Percentiles rank a stretch among this genome's conserved stretches.
phyloP scores from a whole-genome alignment of 2,113 vertebrate species.

The Hemicordylus capensis region DNA sequence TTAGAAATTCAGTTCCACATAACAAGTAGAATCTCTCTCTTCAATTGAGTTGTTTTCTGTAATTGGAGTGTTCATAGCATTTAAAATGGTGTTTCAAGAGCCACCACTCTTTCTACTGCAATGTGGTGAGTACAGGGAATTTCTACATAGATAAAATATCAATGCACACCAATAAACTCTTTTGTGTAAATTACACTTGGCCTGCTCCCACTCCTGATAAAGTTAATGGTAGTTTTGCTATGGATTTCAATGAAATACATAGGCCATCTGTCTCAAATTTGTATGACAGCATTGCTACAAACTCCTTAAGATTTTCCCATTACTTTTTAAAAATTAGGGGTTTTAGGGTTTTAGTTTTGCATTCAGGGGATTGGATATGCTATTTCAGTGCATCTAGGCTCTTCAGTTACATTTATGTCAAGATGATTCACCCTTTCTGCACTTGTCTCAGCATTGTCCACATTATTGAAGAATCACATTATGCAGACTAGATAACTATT shows the following conservation, averaged over 20 bases:
- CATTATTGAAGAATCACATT: neutral
- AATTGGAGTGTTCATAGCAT: constrained; percentile 18
- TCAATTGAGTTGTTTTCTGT: constrained; percentile 33
- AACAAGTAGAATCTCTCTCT: constrained; percentile 31
- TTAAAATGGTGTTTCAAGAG: constrained; percentile 5
- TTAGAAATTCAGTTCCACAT: constrained; percentile 34
- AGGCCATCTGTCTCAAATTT: neutral
- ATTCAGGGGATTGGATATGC: neutral
- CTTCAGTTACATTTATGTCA: constrained; percentile 8
- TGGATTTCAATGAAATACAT: constrained; percentile 14
- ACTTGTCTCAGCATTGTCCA: too few species aligned
- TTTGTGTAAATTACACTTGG: neutral
- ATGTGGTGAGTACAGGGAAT: neutral
- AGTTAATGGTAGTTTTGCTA: neutral
- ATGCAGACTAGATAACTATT: neutral
- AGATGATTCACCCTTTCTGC: neutral
- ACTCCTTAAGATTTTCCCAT: neutral
- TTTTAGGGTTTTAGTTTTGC: neutral
- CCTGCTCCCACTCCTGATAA: neutral
- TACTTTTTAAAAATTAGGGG: neutral
- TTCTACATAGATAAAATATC: constrained; percentile 14
- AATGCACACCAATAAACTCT: neutral
- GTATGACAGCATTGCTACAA: neutral
- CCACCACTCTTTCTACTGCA: neutral
- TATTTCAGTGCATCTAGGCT: neutral